Evolutionary conservation across 2,113 vertebrate genomes (phyloP).

Genomic region (Hippocampus zosterae): DNA sequence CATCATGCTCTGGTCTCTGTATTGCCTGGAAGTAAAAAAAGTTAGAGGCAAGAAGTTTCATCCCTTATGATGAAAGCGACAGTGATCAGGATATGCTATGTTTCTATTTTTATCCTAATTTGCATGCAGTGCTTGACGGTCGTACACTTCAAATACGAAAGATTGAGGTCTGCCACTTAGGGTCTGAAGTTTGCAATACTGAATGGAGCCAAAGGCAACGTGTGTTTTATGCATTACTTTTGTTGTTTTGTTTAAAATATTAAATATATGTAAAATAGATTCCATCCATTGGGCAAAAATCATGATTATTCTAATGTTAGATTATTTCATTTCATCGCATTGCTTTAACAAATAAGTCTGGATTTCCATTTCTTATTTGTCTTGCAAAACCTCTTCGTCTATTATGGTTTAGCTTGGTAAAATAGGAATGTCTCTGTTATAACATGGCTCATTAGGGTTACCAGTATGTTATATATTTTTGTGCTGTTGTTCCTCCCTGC

Average conservation of each 20-base stretch:
- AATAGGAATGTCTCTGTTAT: neutral
- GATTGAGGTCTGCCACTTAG: neutral
- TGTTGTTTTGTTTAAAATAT: neutral
- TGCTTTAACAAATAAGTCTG: neutral
- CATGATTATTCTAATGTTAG: neutral
- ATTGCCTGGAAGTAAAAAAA: constrained; percentile 23
- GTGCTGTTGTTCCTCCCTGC: neutral
- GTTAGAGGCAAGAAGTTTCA: constrained; percentile 21
- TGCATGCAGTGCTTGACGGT: constrained; percentile 11
- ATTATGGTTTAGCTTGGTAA: neutral
- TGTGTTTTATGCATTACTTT: neutral
- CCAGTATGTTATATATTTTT: neutral
- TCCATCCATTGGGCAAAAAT: neutral
- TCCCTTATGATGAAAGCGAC: constrained; percentile 21
- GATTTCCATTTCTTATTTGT: neutral
- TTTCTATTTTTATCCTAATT: constrained; percentile 22
- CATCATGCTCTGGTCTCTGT: constrained; percentile 14
- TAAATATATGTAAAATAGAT: neutral
- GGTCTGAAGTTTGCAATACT: neutral
- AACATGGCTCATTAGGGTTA: neutral
- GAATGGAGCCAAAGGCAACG: neutral
- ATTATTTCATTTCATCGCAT: neutral
- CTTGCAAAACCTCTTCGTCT: neutral
- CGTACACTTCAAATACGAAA: neutral
- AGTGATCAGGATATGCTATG: neutral